Percentiles rank a stretch among this genome's conserved stretches.
Evolutionary conservation across 1,140 invertebrate species (phyloP).

Genomic region (Aphaenogaster ashmeadi): DNA sequence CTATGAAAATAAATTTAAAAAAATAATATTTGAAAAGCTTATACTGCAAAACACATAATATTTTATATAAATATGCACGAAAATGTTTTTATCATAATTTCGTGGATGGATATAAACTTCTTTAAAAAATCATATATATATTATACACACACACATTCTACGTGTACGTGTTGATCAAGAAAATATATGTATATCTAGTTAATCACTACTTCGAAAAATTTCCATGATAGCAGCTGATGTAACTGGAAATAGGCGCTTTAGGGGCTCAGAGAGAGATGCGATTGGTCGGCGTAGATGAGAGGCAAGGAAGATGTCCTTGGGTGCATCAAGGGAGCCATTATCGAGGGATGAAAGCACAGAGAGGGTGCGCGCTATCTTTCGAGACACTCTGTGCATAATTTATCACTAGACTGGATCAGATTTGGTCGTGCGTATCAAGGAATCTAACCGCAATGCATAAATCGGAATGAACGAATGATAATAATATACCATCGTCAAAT

Average conservation of each 20-base stretch:
- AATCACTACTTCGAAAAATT: slow-evolving; percentile 8
- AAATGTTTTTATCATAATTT: not conserved
- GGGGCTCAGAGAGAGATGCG: slow-evolving; percentile 24
- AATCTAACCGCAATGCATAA: slow-evolving; percentile 41
- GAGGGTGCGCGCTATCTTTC: slow-evolving; percentile 62
- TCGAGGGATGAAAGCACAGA: slow-evolving; percentile 70
- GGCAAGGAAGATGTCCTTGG: slow-evolving; percentile 68
- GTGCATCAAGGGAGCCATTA: slow-evolving; percentile 74
- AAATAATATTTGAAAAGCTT: too few relatives aligned
- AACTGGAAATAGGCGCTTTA: slow-evolving; percentile 39
- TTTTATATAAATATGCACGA: not conserved
- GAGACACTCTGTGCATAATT: slow-evolving; percentile 75
- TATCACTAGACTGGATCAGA: slow-evolving; percentile 69
- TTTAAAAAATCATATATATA: not conserved
- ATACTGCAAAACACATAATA: too few relatives aligned
- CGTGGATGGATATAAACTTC: not conserved
- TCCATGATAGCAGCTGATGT: not conserved
- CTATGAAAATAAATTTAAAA: too few relatives aligned
- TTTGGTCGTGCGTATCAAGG: slow-evolving; percentile 69
- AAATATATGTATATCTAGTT: not conserved
- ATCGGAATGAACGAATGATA: slow-evolving; percentile 45
- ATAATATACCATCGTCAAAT: slow-evolving; percentile 65
- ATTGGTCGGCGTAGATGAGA: slow-evolving; percentile 64
- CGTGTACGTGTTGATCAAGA: not conserved
- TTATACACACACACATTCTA: not conserved